phyloP scores from a whole-genome alignment of 2,113 vertebrate species.

The Orientallactaga bullata region DNA sequence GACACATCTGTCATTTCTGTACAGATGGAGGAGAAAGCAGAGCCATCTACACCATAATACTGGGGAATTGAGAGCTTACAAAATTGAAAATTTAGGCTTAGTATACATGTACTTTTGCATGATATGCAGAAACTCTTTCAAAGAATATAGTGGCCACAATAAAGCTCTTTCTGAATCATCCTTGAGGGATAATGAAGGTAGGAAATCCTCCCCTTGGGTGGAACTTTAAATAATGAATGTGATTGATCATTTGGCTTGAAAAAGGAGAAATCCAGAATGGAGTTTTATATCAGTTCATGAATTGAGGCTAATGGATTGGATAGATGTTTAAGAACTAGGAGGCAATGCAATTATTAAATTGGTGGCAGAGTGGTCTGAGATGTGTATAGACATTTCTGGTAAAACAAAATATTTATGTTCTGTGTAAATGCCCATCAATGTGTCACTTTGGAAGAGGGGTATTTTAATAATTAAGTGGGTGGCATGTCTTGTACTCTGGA shows the following conservation, averaged over 20 bases:
- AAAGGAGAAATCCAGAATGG: neutral
- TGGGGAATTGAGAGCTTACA: neutral
- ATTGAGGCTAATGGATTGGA: neutral
- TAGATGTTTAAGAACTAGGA: neutral
- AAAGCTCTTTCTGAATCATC: neutral
- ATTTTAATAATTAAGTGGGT: neutral
- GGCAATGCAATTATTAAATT: neutral
- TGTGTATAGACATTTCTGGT: neutral
- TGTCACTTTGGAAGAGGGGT: neutral
- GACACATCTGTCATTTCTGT: neutral
- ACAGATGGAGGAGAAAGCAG: neutral
- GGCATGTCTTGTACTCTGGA: neutral
- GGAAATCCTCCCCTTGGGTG: neutral
- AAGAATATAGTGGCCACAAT: neutral
- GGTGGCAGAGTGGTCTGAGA: neutral
- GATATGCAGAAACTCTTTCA: neutral
- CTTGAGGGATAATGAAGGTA: neutral
- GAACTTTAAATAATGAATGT: neutral
- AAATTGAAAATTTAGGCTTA: neutral
- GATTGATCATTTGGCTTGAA: neutral
- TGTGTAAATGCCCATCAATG: neutral
- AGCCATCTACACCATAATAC: neutral
- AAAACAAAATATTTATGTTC: neutral
- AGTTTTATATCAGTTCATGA: neutral
- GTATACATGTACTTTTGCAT: neutral